Conservation (phyloP, 2,113 vertebrate species). For the Brachyhypopomus gauderio region DNA sequence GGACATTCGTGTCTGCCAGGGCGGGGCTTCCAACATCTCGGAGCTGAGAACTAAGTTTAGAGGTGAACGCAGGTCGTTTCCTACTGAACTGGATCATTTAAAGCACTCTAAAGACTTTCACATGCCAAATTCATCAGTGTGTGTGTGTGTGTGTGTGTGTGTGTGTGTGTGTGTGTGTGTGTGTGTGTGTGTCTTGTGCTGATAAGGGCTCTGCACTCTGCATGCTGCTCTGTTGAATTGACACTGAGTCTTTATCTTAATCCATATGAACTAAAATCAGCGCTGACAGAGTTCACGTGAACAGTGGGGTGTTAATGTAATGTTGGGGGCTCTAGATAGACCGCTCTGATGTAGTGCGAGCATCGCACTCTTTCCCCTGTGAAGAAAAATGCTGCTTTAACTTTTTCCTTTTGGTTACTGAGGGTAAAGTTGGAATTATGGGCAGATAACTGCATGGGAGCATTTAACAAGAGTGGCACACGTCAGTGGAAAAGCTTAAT, state of each 20-base stretch:
- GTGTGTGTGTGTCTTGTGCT: not conserved
- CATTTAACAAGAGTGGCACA: not conserved
- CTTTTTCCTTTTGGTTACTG: not conserved
- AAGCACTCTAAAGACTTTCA: conserved; percentile 9
- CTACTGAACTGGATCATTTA: conserved; percentile 42
- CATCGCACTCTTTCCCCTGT: not conserved
- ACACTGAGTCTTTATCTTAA: too few species aligned
- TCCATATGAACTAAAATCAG: too few species aligned
- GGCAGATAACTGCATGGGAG: conserved; percentile 49
- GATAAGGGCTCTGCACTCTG: too few species aligned
- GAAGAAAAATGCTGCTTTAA: not conserved
- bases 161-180: too few species aligned
- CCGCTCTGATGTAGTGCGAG: too few species aligned
- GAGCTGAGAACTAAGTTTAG: conserved; percentile 29
- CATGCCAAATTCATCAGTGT: conserved; percentile 15
- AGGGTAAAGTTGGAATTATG: conserved; percentile 5
- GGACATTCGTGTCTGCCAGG: conserved; percentile 21
- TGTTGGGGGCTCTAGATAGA: too few species aligned
- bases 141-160: not conserved
- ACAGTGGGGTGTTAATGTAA: too few species aligned
- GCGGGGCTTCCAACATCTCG: not conserved
- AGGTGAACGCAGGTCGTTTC: conserved; percentile 26
- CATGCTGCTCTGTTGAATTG: too few species aligned
- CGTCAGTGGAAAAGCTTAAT: not conserved
- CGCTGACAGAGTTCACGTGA: too few species aligned